These are phyloP conservation scores for Euglossa dilemma DNA, from an alignment of 1,140 invertebrate genomes.

Conservation along the genomic window DNA sequence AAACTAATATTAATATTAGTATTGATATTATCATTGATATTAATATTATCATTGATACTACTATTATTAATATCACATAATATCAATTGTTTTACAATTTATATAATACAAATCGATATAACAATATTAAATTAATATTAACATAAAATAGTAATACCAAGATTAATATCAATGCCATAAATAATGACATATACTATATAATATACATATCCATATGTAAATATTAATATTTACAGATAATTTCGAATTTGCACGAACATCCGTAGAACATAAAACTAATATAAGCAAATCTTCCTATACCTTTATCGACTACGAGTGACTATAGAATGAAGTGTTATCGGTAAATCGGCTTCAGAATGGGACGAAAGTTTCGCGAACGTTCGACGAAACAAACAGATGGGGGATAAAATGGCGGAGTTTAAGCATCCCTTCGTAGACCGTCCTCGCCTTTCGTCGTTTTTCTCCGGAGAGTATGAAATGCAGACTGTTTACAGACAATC, in stretches of 20 bases:
- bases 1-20: too few species aligned
- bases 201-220: too few species aligned
- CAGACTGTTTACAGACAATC: constrained; percentile 59
- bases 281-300: not conserved
- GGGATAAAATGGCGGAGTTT: not conserved
- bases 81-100: too few species aligned
- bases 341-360: not conserved
- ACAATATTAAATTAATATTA: too few species aligned
- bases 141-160: too few species aligned
- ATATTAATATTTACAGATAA: too few species aligned
- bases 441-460: not conserved
- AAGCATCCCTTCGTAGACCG: not conserved
- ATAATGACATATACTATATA: too few species aligned
- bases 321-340: not conserved
- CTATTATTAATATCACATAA: too few species aligned
- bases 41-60: too few species aligned
- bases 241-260: not conserved
- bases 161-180: too few species aligned
- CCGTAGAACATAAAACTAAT: not conserved
- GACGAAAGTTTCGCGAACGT: constrained; percentile 15
- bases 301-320: not conserved
- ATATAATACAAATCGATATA: too few species aligned
- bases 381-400: constrained; percentile 33
- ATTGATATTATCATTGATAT: too few species aligned
- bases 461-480: constrained; percentile 23